These are phyloP conservation scores for Hephaestus fuliginosus DNA, from an alignment of 2,797 vertebrate genomes.

Conservation along the genomic window DNA sequence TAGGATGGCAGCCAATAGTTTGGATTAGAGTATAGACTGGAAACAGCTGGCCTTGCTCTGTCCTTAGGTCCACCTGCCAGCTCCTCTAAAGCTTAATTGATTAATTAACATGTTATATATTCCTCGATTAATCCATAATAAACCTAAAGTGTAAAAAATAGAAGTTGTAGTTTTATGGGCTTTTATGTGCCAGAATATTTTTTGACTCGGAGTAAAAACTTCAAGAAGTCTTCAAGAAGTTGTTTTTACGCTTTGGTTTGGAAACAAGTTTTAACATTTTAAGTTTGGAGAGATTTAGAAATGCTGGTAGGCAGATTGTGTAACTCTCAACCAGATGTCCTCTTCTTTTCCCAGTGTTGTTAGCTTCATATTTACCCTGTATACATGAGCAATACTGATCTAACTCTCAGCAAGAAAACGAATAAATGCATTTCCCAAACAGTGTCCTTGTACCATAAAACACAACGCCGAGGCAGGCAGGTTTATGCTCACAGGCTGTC, in stretches of 20 bases:
- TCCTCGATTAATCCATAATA: background rate
- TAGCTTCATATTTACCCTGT: too few species aligned
- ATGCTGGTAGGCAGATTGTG: background rate
- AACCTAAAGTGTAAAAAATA: background rate
- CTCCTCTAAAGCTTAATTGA: background rate
- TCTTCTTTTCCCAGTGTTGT: too few species aligned
- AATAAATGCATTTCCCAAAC: background rate
- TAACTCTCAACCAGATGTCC: background rate
- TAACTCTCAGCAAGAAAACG: background rate
- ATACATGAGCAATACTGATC: too few species aligned
- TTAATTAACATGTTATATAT: background rate
- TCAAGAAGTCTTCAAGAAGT: background rate
- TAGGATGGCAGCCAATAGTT: background rate
- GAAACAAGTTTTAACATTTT: background rate
- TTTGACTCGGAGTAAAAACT: background rate
- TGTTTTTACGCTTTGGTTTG: background rate
- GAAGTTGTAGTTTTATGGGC: too few species aligned
- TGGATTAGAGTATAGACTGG: background rate
- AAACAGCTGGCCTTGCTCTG: too few species aligned
- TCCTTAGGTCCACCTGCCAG: background rate
- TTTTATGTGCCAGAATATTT: background rate
- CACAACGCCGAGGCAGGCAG: constrained; percentile 24
- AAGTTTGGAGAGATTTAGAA: background rate
- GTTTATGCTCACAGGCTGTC: constrained; percentile 60
- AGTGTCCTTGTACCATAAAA: constrained; percentile 39